A percentile compares a stretch with the other conserved stretches of the same genome.
These are phyloP conservation scores for Acleris cristana DNA, from an alignment of 2,888 invertebrate species.

Conservation along the genomic window DNA sequence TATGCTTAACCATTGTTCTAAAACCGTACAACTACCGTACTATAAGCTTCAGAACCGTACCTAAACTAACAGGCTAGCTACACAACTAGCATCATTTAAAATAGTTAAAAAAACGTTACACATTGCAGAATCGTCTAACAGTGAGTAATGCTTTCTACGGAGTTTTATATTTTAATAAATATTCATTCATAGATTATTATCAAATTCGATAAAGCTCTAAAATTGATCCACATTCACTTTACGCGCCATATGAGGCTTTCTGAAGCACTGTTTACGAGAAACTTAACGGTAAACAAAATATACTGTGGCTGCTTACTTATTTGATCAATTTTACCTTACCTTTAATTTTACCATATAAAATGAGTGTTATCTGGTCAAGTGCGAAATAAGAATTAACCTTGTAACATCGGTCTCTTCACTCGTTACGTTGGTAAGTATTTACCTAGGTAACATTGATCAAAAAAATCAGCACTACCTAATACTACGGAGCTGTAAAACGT, in stretches of 20 bases:
- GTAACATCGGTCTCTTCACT: no score
- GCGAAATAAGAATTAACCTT: no score
- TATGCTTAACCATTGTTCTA: conserved; percentile 65
- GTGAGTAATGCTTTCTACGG: conserved; percentile 64
- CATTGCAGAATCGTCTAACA: conserved; percentile 73
- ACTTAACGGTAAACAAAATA: conserved; percentile 38
- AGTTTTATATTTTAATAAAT: conserved; percentile 67
- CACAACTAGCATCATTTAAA: conserved; percentile 80
- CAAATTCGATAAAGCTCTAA: conserved; percentile 84
- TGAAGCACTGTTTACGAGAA: conserved; percentile 44
- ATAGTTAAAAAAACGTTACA: conserved; percentile 68
- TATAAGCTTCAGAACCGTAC: conserved; percentile 73
- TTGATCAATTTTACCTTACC: conserved; percentile 2
- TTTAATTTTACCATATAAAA: no score
- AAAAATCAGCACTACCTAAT: conserved; percentile 41
- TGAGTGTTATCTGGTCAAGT: no score
- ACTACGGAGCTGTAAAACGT: conserved; percentile 48
- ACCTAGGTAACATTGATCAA: neutral
- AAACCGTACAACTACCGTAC: conserved; percentile 66
- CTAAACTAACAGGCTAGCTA: conserved; percentile 60
- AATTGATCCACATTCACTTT: conserved; percentile 80
- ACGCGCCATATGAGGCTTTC: conserved; percentile 19
- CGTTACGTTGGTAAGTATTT: neutral
- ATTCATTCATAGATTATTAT: conserved; percentile 81
- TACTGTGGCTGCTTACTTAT: neutral